phyloP scores from a whole-genome alignment of 2,888 invertebrate species.

The Acanthoscelides obtectus region DNA sequence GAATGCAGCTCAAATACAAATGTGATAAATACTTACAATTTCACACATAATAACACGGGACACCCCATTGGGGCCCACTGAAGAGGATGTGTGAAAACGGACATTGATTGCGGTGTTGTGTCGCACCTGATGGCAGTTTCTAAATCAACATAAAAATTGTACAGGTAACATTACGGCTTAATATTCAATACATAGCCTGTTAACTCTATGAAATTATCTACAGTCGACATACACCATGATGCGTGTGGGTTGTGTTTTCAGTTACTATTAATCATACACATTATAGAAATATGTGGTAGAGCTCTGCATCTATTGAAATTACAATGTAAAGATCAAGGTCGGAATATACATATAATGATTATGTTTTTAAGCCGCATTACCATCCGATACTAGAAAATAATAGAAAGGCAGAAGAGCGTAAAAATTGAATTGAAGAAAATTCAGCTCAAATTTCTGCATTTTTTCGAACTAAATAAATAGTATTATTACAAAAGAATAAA shows the following conservation, averaged over 20 bases:
- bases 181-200: neutral
- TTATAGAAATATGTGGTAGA: neutral
- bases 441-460: too few species aligned
- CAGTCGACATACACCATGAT: neutral
- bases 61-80: neutral
- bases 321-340: neutral
- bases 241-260: neutral
- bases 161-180: neutral
- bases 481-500: too few species aligned
- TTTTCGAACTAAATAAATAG: too few species aligned
- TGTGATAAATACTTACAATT: neutral
- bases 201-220: neutral
- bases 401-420: too few species aligned
- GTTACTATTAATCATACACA: neutral
- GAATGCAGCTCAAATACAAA: neutral
- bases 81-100: neutral
- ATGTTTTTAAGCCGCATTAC: too few species aligned
- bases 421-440: too few species aligned
- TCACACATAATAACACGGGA: neutral
- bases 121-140: neutral
- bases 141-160: neutral
- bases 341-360: too few species aligned
- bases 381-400: too few species aligned
- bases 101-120: neutral
- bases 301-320: neutral